A percentile compares a stretch with the other conserved stretches of the same genome.
phyloP scores from a whole-genome alignment of 2,113 vertebrate genomes.

The Odobenus rosmarus region DNA sequence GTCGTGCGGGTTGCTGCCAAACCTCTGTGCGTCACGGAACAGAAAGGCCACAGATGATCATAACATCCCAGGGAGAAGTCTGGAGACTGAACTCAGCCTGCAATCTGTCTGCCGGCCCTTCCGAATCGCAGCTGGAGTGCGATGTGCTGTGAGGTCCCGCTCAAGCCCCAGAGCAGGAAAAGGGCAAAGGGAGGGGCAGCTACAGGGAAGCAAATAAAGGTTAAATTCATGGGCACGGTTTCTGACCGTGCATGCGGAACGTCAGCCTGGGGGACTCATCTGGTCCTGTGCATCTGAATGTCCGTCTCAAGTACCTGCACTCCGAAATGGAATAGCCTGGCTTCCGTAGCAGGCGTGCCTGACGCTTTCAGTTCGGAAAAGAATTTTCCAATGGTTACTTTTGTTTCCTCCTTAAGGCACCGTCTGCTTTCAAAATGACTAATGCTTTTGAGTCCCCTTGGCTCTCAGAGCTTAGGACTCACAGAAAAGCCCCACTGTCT shows the following conservation, averaged over 20 bases:
- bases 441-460: accelerated
- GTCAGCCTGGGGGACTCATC: accelerated
- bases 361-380: no score
- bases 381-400: no score
- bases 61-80: neutral
- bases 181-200: no score
- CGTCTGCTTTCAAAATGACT: neutral
- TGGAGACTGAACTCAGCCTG: neutral
- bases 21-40: neutral
- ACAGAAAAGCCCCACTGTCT: accelerated
- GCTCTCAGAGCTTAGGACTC: neutral
- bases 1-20: neutral
- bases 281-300: accelerated
- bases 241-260: accelerated
- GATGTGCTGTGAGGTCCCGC: neutral
- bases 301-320: accelerated
- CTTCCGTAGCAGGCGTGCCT: neutral
- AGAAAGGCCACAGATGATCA: neutral
- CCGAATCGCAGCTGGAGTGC: accelerated
- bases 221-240: accelerated
- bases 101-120: neutral
- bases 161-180: neutral
- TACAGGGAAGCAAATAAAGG: accelerated
- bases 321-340: accelerated
- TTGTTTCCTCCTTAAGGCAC: neutral